Percentiles rank a stretch among this genome's conserved stretches.
Conservation (phyloP, 2,797 vertebrate species). For the Enteromius anoplus region DNA sequence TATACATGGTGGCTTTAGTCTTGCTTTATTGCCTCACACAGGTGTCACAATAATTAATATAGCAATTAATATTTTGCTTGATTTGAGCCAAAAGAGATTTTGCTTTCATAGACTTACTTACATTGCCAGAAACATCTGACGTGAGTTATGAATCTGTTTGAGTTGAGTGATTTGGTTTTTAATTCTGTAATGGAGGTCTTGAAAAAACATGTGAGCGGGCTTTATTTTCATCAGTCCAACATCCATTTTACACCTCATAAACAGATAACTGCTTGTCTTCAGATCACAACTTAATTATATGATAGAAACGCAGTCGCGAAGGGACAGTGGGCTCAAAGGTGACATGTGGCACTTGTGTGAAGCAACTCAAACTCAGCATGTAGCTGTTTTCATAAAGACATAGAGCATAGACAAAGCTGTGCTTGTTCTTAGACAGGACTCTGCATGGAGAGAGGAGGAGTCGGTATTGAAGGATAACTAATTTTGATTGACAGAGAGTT, state of each 20-base stretch:
- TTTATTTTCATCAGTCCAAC: constrained; percentile 2
- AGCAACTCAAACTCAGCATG: constrained; percentile 55
- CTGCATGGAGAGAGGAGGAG: constrained; percentile 51
- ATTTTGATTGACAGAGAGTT: constrained; percentile 83
- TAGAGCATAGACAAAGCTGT: constrained; percentile 56
- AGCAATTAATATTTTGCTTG: background rate
- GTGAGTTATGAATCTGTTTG: background rate
- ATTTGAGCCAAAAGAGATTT: background rate
- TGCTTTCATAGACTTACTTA: background rate
- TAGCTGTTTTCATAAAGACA: constrained; percentile 57
- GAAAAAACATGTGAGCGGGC: background rate
- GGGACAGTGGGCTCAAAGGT: constrained; percentile 45
- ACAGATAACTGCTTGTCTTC: constrained; percentile 23
- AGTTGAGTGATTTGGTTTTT: background rate
- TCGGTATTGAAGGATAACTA: constrained; percentile 73
- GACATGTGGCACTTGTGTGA: constrained; percentile 55
- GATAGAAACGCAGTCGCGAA: constrained; percentile 25
- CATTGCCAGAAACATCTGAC: background rate
- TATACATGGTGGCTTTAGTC: background rate
- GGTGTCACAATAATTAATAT: background rate
- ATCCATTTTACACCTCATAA: background rate
- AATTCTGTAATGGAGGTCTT: background rate
- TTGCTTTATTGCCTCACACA: background rate
- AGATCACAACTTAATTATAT: constrained; percentile 28
- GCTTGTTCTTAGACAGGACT: constrained; percentile 57